Evolutionary conservation across 2,113 vertebrate genomes (phyloP).

Genomic region (Thamnaconus septentrionalis): DNA sequence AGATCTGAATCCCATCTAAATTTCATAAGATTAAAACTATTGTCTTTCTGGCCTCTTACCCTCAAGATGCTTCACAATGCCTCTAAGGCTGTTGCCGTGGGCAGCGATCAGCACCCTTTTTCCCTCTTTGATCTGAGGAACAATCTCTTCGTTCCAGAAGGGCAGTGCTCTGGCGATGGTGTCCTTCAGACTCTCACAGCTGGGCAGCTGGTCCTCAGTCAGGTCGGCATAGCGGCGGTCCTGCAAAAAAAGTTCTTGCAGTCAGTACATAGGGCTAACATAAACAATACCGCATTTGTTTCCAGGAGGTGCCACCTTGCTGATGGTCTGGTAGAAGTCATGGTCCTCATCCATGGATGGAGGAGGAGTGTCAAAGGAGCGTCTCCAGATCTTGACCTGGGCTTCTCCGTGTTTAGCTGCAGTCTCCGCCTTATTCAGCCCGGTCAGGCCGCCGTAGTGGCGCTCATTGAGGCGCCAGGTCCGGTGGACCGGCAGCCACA

Average conservation of each 20-base stretch:
- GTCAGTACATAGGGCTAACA: background rate
- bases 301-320: slow-evolving; percentile 49
- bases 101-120: slow-evolving; percentile 90
- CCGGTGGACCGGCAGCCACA: slow-evolving; percentile 89
- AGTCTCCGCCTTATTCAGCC: slow-evolving; percentile 91
- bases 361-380: slow-evolving; percentile 87
- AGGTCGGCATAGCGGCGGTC: slow-evolving; percentile 84
- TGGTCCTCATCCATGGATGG: slow-evolving; percentile 85
- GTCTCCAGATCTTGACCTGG: slow-evolving; percentile 92
- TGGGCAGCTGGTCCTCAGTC: slow-evolving; percentile 80
- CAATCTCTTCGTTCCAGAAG: slow-evolving; percentile 88
- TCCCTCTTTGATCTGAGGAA: slow-evolving; percentile 86
- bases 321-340: slow-evolving; percentile 79
- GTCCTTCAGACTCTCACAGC: slow-evolving; percentile 90
- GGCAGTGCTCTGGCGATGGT: slow-evolving; percentile 89
- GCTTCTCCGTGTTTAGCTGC: slow-evolving; percentile 89
- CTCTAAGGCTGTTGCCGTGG: slow-evolving; percentile 89
- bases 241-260: slow-evolving; percentile 42
- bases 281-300: background rate
- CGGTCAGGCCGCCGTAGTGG: slow-evolving; percentile 89
- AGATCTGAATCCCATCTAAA: too few species aligned
- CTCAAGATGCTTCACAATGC: slow-evolving; percentile 91
- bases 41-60: slow-evolving; percentile 37
- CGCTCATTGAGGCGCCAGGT: slow-evolving; percentile 92
- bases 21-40: background rate